phyloP scores from a whole-genome alignment of 1,140 invertebrate genomes.

The Drosophila nigrodunni region DNA sequence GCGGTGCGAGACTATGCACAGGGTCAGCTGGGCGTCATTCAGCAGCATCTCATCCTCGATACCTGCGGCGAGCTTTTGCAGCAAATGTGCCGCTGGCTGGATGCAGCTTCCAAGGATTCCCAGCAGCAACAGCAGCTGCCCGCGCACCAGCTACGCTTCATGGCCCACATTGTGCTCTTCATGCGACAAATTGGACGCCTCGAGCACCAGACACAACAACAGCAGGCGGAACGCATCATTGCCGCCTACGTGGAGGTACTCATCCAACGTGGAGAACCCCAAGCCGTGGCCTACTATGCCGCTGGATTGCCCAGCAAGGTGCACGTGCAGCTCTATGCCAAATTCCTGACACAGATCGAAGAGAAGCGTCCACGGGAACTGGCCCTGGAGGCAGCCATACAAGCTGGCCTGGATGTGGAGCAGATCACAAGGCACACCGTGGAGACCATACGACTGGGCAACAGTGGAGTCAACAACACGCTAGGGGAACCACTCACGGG shows the following conservation, averaged over 20 bases:
- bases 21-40: conserved; percentile 88
- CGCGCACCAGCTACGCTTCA: conserved; percentile 88
- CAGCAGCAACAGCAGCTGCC: conserved; percentile 85
- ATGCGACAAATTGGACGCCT: conserved; percentile 91
- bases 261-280: conserved; percentile 90
- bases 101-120: conserved; percentile 72
- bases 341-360: conserved; percentile 89
- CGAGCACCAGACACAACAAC: conserved; percentile 86
- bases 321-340: conserved; percentile 92
- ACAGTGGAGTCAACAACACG: conserved; percentile 76
- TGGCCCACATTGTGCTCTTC: conserved; percentile 94
- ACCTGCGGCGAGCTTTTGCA: conserved; percentile 88
- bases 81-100: conserved; percentile 86
- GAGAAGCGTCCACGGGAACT: conserved; percentile 85
- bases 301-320: conserved; percentile 89
- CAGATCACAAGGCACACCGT: conserved; percentile 93
- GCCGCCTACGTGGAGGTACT: conserved; percentile 89
- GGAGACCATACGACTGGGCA: conserved; percentile 87
- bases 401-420: conserved; percentile 92
- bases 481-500: conserved; percentile 48
- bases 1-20: conserved; percentile 86
- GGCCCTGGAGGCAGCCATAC: conserved; percentile 89
- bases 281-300: conserved; percentile 93
- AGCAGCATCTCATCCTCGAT: conserved; percentile 92
- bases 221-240: conserved; percentile 90